A percentile compares a stretch with the other conserved stretches of the same genome.
Evolutionary conservation across 2,113 vertebrate species (phyloP).

Genomic region (Copsychus sechellarum): DNA sequence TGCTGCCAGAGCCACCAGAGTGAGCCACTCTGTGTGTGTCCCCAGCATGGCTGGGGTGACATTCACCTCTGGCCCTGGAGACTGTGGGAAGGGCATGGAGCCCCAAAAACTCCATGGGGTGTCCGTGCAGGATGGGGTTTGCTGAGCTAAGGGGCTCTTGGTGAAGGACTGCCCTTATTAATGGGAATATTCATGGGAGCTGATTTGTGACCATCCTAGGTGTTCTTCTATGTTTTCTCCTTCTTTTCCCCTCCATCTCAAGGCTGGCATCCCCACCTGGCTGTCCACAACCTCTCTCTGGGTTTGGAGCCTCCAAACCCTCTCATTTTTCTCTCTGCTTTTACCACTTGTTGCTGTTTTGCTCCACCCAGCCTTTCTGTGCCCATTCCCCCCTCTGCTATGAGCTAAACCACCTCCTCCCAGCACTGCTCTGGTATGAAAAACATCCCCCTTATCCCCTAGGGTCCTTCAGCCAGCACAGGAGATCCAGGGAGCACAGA

Average conservation of each 20-base stretch:
- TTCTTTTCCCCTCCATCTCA: neutral
- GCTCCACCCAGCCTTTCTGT: neutral
- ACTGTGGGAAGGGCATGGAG: fast-evolving
- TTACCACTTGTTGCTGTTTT: neutral
- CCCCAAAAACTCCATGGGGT: fast-evolving
- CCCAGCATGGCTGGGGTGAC: neutral
- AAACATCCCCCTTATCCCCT: fast-evolving
- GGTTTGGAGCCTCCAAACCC: neutral
- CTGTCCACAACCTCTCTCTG: fast-evolving
- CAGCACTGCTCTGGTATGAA: neutral
- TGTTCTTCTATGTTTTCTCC: neutral
- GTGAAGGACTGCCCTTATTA: neutral
- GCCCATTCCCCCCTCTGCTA: fast-evolving
- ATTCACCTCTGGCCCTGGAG: neutral
- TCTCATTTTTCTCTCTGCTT: neutral
- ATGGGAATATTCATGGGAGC: neutral
- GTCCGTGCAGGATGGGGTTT: neutral
- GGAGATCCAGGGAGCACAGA: neutral
- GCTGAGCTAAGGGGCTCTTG: neutral
- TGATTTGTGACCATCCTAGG: neutral
- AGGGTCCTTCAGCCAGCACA: neutral
- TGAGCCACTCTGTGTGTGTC: neutral
- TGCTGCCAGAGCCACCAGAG: neutral
- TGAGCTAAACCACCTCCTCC: neutral
- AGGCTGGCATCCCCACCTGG: too few species aligned